These are phyloP conservation scores for Psilopsiagon aurifrons DNA, from an alignment of 2,113 vertebrate species.

Conservation along the genomic window DNA sequence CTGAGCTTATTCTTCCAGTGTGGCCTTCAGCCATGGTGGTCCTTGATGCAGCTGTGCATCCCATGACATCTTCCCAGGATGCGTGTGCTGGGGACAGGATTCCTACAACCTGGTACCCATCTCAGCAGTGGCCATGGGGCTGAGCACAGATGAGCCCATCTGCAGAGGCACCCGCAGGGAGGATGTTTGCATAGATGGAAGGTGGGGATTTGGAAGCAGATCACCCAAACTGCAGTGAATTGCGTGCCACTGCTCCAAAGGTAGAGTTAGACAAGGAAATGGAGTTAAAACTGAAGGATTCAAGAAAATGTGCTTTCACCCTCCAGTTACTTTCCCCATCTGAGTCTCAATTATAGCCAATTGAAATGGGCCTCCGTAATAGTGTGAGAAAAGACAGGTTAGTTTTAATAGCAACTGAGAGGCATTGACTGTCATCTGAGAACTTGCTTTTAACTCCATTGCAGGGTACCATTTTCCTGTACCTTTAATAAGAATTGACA, in stretches of 20 bases:
- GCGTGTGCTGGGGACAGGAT: rapidly evolving
- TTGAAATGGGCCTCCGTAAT: not conserved
- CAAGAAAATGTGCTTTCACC: not conserved
- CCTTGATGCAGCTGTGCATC: not conserved
- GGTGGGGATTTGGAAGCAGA: not conserved
- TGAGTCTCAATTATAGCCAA: not conserved
- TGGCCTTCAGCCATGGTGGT: not conserved
- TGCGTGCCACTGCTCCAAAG: not conserved
- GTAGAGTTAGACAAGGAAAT: not conserved
- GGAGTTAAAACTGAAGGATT: not conserved
- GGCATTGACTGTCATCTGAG: not conserved
- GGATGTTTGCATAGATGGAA: not conserved
- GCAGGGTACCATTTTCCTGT: not conserved
- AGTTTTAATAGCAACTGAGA: not conserved
- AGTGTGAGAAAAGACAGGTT: not conserved
- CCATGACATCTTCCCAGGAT: not conserved
- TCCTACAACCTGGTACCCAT: not conserved
- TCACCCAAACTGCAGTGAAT: not conserved
- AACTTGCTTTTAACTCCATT: not conserved
- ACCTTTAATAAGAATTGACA: not conserved
- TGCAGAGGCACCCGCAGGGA: not conserved
- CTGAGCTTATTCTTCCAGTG: rapidly evolving
- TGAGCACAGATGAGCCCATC: not conserved
- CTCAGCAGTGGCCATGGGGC: rapidly evolving
- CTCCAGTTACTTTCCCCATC: not conserved